phyloP scores from a whole-genome alignment of 2,797 vertebrate species.

The Chloroceryle amazona region DNA sequence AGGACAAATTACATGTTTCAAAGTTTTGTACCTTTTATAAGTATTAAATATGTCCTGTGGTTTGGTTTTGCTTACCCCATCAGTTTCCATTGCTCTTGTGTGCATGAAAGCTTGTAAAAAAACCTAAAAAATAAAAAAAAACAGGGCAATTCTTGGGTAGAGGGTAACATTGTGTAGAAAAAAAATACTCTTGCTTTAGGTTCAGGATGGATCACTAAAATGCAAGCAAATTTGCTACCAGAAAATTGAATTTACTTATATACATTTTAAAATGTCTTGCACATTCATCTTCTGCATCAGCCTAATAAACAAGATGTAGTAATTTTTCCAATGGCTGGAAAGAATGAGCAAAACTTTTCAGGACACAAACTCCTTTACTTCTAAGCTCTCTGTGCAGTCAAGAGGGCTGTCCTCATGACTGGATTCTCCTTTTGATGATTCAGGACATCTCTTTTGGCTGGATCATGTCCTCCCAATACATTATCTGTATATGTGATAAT shows the following conservation, averaged over 20 bases:
- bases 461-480: rapidly evolving
- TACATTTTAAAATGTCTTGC: not conserved
- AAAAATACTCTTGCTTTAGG: not conserved
- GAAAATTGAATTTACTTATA: not conserved
- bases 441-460: not conserved
- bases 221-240: not conserved
- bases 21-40: not conserved
- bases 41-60: not conserved
- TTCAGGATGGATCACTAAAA: not conserved
- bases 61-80: not conserved
- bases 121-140: not conserved
- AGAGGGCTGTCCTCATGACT: not conserved
- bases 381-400: not conserved
- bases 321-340: not conserved
- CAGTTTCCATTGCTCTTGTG: not conserved
- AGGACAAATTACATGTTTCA: not conserved
- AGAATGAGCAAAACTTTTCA: not conserved
- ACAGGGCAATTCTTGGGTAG: not conserved
- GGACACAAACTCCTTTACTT: not conserved
- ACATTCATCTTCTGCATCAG: not conserved
- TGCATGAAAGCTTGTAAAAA: not conserved
- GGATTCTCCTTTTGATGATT: not conserved
- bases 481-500: rapidly evolving
- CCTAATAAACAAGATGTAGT: not conserved
- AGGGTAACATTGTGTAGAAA: not conserved